A percentile compares a stretch with the other conserved stretches of the same genome.
Conservation (phyloP, 2,113 vertebrate species). For the Scomber scombrus region DNA sequence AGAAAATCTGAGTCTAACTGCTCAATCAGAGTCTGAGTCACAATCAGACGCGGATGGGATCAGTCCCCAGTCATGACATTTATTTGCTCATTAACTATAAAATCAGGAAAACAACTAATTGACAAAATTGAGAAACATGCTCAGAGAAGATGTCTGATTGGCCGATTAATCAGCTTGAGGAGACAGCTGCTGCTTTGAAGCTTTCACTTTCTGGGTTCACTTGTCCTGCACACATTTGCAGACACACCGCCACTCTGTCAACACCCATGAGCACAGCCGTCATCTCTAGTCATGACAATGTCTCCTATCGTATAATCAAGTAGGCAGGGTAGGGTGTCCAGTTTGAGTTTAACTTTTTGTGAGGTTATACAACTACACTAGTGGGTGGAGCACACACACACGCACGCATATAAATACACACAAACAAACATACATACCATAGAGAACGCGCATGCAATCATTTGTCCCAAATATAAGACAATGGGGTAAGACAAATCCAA, state of each 20-base stretch:
- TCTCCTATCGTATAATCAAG: conserved; percentile 21
- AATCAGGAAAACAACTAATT: not conserved
- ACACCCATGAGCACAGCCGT: not conserved
- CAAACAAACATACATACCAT: not conserved
- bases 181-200: conserved; percentile 1
- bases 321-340: conserved; percentile 9
- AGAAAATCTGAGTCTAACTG: not conserved
- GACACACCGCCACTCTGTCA: conserved; percentile 20
- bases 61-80: not conserved
- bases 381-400: conserved; percentile 4
- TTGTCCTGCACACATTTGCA: conserved; percentile 17
- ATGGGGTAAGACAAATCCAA: conserved; percentile 52
- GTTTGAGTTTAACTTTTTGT: conserved; percentile 17
- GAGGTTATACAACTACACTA: conserved; percentile 41
- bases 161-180: not conserved
- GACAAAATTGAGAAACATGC: not conserved
- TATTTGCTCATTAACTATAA: conserved; percentile 3
- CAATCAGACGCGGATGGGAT: not conserved
- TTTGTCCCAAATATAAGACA: conserved; percentile 63
- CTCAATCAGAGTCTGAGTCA: not conserved
- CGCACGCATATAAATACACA: not conserved
- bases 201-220: conserved; percentile 2
- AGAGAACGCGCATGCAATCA: conserved; percentile 38
- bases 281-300: conserved; percentile 22
- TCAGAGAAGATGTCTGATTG: not conserved